Evolutionary conservation across 2,113 vertebrate species (phyloP), one percentile per base, ranked within the genome.

Genomic region (Emydocephalus ijimae): DNA sequence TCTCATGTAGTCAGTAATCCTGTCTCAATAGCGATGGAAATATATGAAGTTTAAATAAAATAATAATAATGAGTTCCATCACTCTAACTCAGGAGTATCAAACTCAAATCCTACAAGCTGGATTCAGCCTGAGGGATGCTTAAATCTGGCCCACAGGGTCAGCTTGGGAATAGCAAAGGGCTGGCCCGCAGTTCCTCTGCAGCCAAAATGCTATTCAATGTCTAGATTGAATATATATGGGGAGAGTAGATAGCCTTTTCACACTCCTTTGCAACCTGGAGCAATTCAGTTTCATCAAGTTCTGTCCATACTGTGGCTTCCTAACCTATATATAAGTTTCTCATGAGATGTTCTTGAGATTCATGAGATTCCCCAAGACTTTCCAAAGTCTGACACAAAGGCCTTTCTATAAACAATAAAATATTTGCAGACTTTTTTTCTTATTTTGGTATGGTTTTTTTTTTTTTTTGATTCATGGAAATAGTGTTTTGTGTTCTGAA

Each of bases 1-100:
- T 64, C 21, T 39, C 29, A 10, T 24, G 54, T 56, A 64, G 12
- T 48, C 4, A 26, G 50, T 29, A 69, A 64, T 23, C 45, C 23
- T 88, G 39, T 54, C 24, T 26, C 43, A 0, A 3, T 87, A 87
- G 55, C 61, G 1, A 10, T 52, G 29, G 0, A 1, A 85, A 45
- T 29, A 85, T 56, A 69, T 15, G 48, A 24, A 18, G 56, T 93
- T 11, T 86, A 43, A 0, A 0, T 0, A 45, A n/a, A n/a, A 0
- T 34, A 45, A 11, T 45, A 26, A 0, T 87, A 6, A 85, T 59
- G 18, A 57, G 7, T 61, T 29, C 48, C 74, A 61, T 29, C 18
- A 52, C 56, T 55, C 29, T 52, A 52, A 52, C 12, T 52, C 50
- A 52, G 50, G 50, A 10, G 50, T 52, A 11, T 52, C 50, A 52